Conservation (phyloP, 2,113 vertebrate species). For the Colius striatus region DNA sequence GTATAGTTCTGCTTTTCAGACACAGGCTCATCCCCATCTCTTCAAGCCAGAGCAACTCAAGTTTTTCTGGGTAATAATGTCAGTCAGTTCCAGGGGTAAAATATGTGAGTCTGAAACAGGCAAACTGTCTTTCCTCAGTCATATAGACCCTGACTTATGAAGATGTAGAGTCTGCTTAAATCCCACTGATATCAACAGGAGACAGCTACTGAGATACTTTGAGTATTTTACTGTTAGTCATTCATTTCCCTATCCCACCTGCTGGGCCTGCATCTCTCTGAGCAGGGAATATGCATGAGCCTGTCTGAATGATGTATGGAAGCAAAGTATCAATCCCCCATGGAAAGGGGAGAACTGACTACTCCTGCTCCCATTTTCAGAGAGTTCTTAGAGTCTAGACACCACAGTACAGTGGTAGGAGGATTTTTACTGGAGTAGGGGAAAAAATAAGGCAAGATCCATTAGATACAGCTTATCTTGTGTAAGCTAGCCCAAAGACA, state of each 20-base stretch:
- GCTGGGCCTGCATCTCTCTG: background rate
- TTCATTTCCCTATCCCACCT: background rate
- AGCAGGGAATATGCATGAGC: background rate
- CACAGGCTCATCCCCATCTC: too few relatives aligned
- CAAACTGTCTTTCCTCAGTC: background rate
- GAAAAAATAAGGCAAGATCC: background rate
- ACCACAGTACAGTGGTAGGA: too few relatives aligned
- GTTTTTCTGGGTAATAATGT: background rate
- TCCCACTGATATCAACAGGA: background rate
- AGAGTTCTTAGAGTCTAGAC: background rate
- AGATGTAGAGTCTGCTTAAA: background rate
- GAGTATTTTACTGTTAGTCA: background rate
- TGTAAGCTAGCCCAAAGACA: background rate
- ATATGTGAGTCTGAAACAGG: background rate
- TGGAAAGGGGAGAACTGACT: background rate
- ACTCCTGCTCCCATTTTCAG: background rate
- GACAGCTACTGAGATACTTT: background rate
- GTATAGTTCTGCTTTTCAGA: background rate
- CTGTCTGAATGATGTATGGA: background rate
- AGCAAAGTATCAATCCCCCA: fast-evolving
- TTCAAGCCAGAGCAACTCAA: background rate
- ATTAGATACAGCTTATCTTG: background rate
- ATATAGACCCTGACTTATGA: background rate
- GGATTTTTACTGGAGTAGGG: background rate
- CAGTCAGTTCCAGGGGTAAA: background rate